Evolutionary conservation across 2,113 vertebrate genomes (phyloP), one percentile per base, ranked within the genome.

Genomic region (Petrocephalus microphthalmus): DNA sequence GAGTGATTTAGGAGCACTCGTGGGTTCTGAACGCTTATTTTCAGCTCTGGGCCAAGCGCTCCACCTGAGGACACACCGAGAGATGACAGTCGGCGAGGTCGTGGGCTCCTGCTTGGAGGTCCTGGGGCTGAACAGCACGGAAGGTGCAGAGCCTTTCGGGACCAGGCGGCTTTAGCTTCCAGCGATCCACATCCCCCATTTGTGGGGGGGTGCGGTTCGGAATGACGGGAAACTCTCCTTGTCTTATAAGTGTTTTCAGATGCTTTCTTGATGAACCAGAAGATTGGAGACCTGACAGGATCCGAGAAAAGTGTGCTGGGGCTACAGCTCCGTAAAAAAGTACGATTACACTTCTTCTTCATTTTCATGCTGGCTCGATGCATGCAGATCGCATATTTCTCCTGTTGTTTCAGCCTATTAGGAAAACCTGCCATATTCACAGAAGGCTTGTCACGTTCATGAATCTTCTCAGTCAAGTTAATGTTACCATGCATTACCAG

Each of bases 261-360:
- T 64, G 92, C 91, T 45, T 92, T 96, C 17, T 90, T 90, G 17
- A 54, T 86, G 47, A 92, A 95, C 88, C 92, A 92, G 57, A 93
- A 92, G 78, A 93, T 95, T 85, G 94, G 93, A 47, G 91, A 90
- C 85, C 87, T 96, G 11, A 87, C 89, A 4, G 33, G 88, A 17
- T 89, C 92, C 88, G 91, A 93, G 2, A 93, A 90, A 49, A 91
- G 87, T 82, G 93, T 94, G 81, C 81, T 95, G 90, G 94, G 95
- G 91, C 90, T 95, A 64, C 89, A 94, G 53, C 91, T 96, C 87
- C 94, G 90, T 91, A 95, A 93, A 93, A 94, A 49, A 89, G 95
- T 95, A 90, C 25, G 54, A 49, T 82, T 88, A 54, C 47, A 5
- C 51, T 37, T 74, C 10, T 25, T 10, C 84, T 37, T 85, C 81